phyloP scores from a whole-genome alignment of 2,888 invertebrate species.

The Andrena hattorfiana region DNA sequence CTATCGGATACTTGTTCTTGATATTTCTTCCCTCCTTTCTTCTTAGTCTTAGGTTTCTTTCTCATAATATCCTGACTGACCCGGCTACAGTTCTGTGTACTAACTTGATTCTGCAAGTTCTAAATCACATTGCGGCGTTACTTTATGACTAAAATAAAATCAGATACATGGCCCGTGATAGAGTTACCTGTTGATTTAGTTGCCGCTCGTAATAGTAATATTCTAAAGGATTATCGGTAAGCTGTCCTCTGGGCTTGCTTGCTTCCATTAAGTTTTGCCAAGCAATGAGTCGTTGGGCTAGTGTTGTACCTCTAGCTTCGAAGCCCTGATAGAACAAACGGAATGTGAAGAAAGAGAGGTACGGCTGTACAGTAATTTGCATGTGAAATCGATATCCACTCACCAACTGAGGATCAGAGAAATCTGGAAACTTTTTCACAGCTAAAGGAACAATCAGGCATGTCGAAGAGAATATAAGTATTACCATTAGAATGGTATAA shows the following conservation, averaged over 20 bases:
- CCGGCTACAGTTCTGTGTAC: slow-evolving; percentile 54
- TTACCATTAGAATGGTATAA: slow-evolving; percentile 88
- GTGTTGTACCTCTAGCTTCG: slow-evolving; percentile 94
- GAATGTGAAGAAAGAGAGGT: not conserved
- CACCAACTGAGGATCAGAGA: slow-evolving; percentile 94
- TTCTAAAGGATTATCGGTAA: slow-evolving; percentile 89
- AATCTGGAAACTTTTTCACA: slow-evolving; percentile 90
- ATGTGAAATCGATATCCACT: slow-evolving; percentile 73
- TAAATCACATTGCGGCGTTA: slow-evolving; percentile 10
- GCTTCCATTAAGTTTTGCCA: slow-evolving; percentile 94
- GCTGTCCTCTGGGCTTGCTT: slow-evolving; percentile 89
- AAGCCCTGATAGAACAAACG: slow-evolving; percentile 88
- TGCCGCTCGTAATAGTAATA: slow-evolving; percentile 79
- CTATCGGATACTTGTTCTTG: slow-evolving; percentile 85
- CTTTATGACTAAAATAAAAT: not conserved
- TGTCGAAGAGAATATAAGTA: slow-evolving; percentile 88
- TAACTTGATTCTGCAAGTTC: slow-evolving; percentile 51
- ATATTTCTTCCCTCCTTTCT: slow-evolving; percentile 82
- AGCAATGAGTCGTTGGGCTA: slow-evolving; percentile 92
- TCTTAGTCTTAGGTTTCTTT: slow-evolving; percentile 81
- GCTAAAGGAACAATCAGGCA: slow-evolving; percentile 89
- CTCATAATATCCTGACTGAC: slow-evolving; percentile 78
- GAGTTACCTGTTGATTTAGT: slow-evolving; percentile 70
- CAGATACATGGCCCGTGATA: not conserved
- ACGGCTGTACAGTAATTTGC: not conserved